Base-by-base conservation (phyloP, 2,113 vertebrate species). In the Psettodes erumei region DNA sequence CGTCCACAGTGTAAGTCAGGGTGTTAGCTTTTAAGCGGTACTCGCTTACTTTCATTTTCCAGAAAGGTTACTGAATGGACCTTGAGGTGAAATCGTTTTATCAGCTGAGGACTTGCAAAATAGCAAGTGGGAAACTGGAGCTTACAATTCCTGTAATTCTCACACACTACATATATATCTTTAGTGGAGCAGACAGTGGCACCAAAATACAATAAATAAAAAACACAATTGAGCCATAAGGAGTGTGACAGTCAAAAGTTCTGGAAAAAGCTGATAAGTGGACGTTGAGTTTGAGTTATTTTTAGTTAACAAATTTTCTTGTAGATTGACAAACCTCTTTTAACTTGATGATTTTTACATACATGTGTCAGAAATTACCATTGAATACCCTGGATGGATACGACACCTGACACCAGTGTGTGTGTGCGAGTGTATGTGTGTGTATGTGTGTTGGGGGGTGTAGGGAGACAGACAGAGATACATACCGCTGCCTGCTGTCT, bases 401-500 rank as follows among this genome's bases (percentile, higher is more conserved):
- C 7, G 4, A 18, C 40, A 18, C 5, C 43, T 21, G 43, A 47
- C 6, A 47, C n/a, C n/a, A 10, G 8, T 32, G 13, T 43, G 15
- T 54, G 5, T 10, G 16, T 27, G 30, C 19, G 42, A n/a, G 33
- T 25, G 25, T 66, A 27, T 3, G 45, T 70, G 58, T 1, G 69
- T 16, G 19, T 40, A 40, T 23, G 65, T 60, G 58, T 19, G 3
- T 10, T 3, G 23, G 8, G 2, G 33, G 37, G 23, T 38, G n/a
- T 9, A n/a, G 19, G 21, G 25, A 27, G 3, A 12, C 23, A 32
- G 3, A 23, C 12, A 1, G 12, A 56, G 30, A 42, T 62, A 96
- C 97, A 96, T 90, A 99, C 98, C 35, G 97, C 96, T 75, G 96
- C 96, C 89, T 99, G 97, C 59, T 99, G 97, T 89, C 93, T 95